Base-by-base conservation (phyloP, 2,888 invertebrate species). In the Thera britannica region DNA sequence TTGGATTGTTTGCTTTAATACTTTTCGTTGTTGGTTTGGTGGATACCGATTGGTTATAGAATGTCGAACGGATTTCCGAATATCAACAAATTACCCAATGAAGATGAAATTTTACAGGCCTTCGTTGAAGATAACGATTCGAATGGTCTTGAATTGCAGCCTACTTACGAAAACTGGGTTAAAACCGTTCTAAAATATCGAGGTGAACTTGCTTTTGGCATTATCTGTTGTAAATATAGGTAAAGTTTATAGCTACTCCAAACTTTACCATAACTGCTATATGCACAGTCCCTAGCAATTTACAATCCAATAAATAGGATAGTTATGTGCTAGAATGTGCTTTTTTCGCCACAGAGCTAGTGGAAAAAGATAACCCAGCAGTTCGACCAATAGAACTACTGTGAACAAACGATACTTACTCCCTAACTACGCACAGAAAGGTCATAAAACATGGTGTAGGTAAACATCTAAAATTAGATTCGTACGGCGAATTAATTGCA, bases 401-500 rank as follows among this genome's bases (percentile, higher is more conserved):
- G 23, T 23, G 23, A 23, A 23, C 23, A 23, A 23, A 23, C 23
- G 23, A 23, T 23, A 23, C 23, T 23, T 23, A 23, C 23, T 23
- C 23, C 23, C 23, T 51, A 55, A 38, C 11, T n/a, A 55, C 34
- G n/a, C 36, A n/a, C 55, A 5, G 57, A 57, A 58, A 46, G 11
- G 46, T 58, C 34, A 46, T 41, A 58, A 58, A 58, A 46, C 38
- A 41, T 4, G 9, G 23, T 8, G 46, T 35, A 46, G 4, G 41
- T 41, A n/a, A 8, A 38, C 38, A 41, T 46, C 52, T 57, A 65
- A 65, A 65, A 49, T n/a, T 68, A 62, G 49, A 58, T 65, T 55
- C 56, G 12, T 46, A 35, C 65, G 55, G 55, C 55, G 66, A 73
- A 76, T 77, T 77, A 77, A 78, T 76, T 73, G 68, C 58, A 73